phyloP scores from a whole-genome alignment of 2,113 vertebrate species.

The Psittacus erithacus region DNA sequence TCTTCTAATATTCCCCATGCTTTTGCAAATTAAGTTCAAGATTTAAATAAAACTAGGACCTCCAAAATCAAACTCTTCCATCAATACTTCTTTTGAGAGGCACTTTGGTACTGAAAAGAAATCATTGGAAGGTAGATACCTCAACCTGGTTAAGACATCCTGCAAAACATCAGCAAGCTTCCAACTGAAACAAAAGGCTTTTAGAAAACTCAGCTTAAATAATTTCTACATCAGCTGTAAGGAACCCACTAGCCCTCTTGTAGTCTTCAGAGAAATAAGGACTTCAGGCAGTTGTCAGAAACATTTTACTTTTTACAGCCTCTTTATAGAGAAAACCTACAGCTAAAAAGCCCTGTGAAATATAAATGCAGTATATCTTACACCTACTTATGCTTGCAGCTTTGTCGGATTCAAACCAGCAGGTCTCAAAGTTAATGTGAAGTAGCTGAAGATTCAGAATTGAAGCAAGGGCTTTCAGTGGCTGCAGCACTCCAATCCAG shows the following conservation, averaged over 20 bases:
- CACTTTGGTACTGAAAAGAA: background rate
- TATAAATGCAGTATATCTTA: background rate
- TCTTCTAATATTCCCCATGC: background rate
- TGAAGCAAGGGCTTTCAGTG: background rate
- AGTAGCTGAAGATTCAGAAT: background rate
- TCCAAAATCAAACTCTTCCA: background rate
- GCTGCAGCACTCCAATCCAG: background rate
- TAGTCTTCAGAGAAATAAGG: background rate
- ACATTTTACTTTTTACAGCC: background rate
- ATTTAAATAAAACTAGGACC: background rate
- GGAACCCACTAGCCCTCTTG: background rate
- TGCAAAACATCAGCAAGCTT: background rate
- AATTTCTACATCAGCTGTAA: background rate
- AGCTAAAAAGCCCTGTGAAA: background rate
- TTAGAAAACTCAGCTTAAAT: background rate
- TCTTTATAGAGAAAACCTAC: background rate
- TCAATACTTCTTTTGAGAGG: background rate
- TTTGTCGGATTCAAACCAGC: background rate
- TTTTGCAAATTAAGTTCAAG: background rate
- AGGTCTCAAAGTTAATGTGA: background rate
- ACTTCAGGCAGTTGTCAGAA: background rate
- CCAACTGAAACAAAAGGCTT: constrained; percentile 8
- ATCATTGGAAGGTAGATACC: background rate
- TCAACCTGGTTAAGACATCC: background rate
- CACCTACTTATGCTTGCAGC: background rate